Conservation (phyloP, 2,113 vertebrate species). For the Apteryx mantelli region DNA sequence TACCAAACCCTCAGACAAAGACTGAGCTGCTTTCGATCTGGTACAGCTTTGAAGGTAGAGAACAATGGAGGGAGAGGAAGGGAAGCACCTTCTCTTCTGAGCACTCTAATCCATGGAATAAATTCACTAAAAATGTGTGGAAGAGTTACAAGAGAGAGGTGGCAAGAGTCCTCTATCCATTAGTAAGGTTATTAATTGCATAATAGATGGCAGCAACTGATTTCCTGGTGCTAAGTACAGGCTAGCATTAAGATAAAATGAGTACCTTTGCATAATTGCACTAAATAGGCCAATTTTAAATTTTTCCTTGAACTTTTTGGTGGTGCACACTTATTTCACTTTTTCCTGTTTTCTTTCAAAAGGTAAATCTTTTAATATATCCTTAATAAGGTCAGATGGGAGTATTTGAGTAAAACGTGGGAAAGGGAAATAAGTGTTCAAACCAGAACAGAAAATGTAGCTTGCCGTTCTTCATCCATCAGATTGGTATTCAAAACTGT, state of each 20-base stretch:
- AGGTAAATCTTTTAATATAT: neutral
- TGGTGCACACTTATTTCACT: neutral
- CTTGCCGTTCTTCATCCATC: neutral
- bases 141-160: conserved; percentile 43
- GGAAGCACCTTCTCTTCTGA: neutral
- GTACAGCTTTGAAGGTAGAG: conserved; percentile 78
- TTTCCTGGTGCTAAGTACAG: neutral
- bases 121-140: neutral
- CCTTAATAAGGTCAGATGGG: neutral
- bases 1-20: conserved; percentile 79
- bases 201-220: neutral
- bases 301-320: conserved; percentile 1
- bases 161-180: neutral
- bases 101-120: neutral
- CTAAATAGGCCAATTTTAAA: neutral
- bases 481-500: neutral
- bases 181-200: neutral
- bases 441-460: neutral
- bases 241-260: conserved; percentile 18
- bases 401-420: neutral
- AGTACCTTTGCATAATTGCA: neutral
- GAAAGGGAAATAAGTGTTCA: neutral
- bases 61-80: conserved; percentile 76
- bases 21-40: conserved; percentile 81
- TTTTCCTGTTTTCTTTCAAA: neutral